Evolutionary conservation across 2,888 invertebrate genomes (phyloP).

Genomic region (Ormyrus rosae): DNA sequence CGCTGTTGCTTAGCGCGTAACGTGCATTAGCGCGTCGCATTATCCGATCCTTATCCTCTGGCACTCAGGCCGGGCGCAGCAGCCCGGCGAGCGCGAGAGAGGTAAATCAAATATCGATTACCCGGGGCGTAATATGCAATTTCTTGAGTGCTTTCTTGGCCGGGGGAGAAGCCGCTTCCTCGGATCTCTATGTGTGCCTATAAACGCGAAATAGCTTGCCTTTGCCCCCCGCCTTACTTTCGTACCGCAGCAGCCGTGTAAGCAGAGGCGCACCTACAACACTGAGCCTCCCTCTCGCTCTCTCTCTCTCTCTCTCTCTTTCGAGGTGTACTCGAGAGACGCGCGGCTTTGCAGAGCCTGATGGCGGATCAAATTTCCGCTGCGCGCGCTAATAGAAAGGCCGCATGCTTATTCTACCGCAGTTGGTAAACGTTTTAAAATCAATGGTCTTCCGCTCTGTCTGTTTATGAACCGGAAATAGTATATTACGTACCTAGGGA

Average conservation of each 20-base stretch:
- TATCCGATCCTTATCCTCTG: constrained; percentile 3
- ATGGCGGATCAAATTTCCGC: constrained; percentile 23
- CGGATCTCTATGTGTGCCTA: constrained; percentile 28
- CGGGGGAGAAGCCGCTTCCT: not conserved
- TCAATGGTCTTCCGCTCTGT: no score
- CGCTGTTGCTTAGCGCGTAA: not conserved
- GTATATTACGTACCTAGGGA: no score
- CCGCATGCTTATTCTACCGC: not conserved
- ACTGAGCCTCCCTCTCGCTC: not conserved
- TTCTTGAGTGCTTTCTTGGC: constrained; percentile 57
- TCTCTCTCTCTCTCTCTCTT: not conserved
- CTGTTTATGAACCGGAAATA: no score
- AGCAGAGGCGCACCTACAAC: no score
- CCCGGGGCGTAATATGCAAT: constrained; percentile 60
- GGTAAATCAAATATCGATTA: constrained; percentile 62
- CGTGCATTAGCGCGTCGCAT: constrained; percentile 29
- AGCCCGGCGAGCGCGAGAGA: constrained; percentile 30
- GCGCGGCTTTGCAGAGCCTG: not conserved
- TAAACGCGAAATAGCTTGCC: constrained; percentile 45
- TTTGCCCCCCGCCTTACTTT: not conserved
- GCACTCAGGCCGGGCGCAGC: not conserved
- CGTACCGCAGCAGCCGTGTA: not conserved
- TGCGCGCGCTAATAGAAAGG: not conserved
- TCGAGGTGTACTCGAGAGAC: not conserved
- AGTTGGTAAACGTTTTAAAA: no score